Evolutionary conservation across 2,113 vertebrate species (phyloP).

Genomic region (Vidua chalybeata): DNA sequence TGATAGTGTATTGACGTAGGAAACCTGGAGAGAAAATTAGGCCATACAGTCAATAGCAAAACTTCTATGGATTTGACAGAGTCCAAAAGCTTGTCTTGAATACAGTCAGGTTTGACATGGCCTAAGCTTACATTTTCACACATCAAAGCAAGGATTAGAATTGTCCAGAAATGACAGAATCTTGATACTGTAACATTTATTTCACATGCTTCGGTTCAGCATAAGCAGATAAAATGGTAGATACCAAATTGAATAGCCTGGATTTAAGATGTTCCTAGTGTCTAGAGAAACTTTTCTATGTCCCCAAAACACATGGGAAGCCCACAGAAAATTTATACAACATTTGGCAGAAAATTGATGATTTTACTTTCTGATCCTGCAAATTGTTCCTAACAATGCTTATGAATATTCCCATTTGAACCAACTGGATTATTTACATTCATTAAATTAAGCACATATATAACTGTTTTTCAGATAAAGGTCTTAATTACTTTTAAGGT

Average conservation of each 20-base stretch:
- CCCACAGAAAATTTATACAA: neutral
- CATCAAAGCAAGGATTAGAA: neutral
- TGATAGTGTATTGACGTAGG: neutral
- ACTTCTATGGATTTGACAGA: neutral
- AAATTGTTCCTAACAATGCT: conserved; percentile 23
- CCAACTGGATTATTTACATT: conserved; percentile 53
- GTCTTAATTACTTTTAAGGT: conserved; percentile 64
- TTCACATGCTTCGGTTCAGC: neutral
- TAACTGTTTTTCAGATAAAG: conserved; percentile 62
- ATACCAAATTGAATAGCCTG: neutral
- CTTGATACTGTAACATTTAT: neutral
- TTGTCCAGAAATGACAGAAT: neutral
- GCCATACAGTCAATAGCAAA: neutral
- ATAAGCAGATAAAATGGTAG: neutral
- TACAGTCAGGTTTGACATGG: neutral
- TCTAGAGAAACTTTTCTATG: neutral
- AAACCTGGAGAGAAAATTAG: neutral
- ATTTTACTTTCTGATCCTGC: neutral
- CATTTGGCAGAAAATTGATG: neutral
- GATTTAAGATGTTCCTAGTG: neutral
- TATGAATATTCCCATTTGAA: conserved; percentile 59
- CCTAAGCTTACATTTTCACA: neutral
- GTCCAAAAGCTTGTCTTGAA: neutral
- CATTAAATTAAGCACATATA: conserved; percentile 59
- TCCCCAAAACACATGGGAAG: neutral